A percentile compares a stretch with the other conserved stretches of the same genome.
phyloP scores from a whole-genome alignment of 2,797 vertebrate genomes.

The Notamacropus eugenii region DNA sequence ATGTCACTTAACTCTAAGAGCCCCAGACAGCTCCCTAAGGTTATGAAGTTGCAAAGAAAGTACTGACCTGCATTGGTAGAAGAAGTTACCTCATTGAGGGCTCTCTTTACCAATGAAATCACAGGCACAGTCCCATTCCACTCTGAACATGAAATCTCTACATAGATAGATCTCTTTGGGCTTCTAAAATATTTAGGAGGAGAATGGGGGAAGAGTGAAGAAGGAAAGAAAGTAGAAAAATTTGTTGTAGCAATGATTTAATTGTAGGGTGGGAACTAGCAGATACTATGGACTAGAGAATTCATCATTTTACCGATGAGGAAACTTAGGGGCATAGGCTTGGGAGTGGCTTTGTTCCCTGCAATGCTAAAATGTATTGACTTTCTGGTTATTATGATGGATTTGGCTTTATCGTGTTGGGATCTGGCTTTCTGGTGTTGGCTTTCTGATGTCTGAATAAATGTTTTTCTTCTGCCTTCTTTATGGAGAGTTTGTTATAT shows the following conservation, averaged over 20 bases:
- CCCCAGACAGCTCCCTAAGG: not conserved
- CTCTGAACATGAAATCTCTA: not conserved
- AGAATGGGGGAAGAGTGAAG: not conserved
- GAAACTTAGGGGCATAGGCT: not conserved
- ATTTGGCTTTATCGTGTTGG: no score
- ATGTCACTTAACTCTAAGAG: not conserved
- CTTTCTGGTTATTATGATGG: no score
- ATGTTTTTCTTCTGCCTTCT: no score
- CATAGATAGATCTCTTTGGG: not conserved
- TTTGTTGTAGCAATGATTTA: not conserved
- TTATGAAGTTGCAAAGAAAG: not conserved
- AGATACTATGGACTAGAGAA: not conserved
- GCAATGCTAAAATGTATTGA: no score
- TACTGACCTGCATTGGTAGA: not conserved
- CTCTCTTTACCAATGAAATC: not conserved
- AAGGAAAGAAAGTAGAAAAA: not conserved
- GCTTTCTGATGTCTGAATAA: no score
- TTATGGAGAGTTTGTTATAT: no score
- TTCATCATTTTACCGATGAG: not conserved
- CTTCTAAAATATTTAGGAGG: not conserved
- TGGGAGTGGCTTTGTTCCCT: no score
- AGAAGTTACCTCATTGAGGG: not conserved
- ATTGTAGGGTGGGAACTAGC: not conserved
- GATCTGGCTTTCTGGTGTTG: no score
- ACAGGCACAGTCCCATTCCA: not conserved